These are phyloP conservation scores for Ammospiza nelsoni DNA, from an alignment of 2,113 vertebrate genomes.

Conservation along the genomic window DNA sequence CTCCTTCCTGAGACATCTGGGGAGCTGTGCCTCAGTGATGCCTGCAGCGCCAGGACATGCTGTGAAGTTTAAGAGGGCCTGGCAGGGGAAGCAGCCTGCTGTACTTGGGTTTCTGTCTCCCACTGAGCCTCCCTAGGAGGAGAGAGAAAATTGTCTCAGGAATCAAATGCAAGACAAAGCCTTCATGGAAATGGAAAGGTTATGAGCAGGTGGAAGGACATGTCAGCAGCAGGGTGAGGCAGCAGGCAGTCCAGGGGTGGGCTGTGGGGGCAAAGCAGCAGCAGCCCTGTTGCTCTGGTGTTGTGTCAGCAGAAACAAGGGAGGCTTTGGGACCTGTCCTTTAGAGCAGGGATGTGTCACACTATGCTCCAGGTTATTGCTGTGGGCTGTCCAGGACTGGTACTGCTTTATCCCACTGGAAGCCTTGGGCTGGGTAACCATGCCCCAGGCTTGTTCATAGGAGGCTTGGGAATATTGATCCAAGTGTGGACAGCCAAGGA, in stretches of 20 bases:
- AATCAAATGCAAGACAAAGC: background rate
- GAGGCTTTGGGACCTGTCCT: no score
- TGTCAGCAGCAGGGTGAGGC: background rate
- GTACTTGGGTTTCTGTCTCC: background rate
- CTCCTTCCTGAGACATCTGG: background rate
- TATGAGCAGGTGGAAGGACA: background rate
- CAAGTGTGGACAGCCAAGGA: background rate
- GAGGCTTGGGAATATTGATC: background rate
- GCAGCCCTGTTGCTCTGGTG: fast-evolving
- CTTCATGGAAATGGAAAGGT: background rate
- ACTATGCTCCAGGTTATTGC: background rate
- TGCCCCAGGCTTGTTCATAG: background rate
- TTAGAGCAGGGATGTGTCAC: background rate
- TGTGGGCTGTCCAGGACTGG: background rate
- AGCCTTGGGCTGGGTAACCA: background rate
- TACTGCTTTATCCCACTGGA: background rate
- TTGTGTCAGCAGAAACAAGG: fast-evolving
- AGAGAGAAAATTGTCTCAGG: background rate
- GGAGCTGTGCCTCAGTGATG: background rate
- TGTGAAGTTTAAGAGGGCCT: background rate
- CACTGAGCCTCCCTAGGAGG: background rate
- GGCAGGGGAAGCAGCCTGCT: background rate
- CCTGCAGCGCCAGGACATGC: background rate
- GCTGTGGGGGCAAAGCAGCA: background rate
- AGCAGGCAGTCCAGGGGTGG: fast-evolving